These are phyloP conservation scores for Rhagonycha fulva DNA, from an alignment of 2,888 invertebrate genomes.

Conservation along the genomic window DNA sequence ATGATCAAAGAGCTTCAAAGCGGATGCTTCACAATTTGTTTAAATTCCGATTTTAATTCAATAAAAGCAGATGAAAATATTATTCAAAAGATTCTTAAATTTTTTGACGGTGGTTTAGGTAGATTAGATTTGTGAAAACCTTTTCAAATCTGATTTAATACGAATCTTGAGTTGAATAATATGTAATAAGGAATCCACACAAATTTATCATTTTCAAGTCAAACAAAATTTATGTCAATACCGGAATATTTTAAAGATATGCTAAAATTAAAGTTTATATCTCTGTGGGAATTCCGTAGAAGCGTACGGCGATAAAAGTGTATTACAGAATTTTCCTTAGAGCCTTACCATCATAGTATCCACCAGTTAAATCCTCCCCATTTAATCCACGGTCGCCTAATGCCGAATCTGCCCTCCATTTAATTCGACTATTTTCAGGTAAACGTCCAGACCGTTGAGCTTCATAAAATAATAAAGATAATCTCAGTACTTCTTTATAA, in stretches of 20 bases:
- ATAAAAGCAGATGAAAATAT: background rate
- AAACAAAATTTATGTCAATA: background rate
- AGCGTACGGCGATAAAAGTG: background rate
- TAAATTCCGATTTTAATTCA: background rate
- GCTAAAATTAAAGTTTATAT: background rate
- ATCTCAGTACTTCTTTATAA: conserved; percentile 56
- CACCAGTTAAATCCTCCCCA: conserved; percentile 61
- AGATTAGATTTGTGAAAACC: no score
- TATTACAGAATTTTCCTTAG: background rate
- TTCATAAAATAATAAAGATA: conserved; percentile 61
- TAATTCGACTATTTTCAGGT: conserved; percentile 56
- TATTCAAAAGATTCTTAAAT: background rate
- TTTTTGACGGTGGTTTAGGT: background rate
- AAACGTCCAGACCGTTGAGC: conserved; percentile 61
- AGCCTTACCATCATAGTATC: conserved; percentile 61
- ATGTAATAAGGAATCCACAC: no score
- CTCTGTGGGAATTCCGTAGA: background rate
- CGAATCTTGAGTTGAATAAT: no score
- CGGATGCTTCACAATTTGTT: background rate
- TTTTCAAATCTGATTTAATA: no score
- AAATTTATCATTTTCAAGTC: no score
- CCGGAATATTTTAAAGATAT: background rate
- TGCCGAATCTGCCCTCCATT: conserved; percentile 61
- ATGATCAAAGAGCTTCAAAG: background rate
- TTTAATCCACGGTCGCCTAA: conserved; percentile 56